These are phyloP conservation scores for Microcebus tavaratra DNA, from an alignment of 2,113 vertebrate species.

Conservation along the genomic window DNA sequence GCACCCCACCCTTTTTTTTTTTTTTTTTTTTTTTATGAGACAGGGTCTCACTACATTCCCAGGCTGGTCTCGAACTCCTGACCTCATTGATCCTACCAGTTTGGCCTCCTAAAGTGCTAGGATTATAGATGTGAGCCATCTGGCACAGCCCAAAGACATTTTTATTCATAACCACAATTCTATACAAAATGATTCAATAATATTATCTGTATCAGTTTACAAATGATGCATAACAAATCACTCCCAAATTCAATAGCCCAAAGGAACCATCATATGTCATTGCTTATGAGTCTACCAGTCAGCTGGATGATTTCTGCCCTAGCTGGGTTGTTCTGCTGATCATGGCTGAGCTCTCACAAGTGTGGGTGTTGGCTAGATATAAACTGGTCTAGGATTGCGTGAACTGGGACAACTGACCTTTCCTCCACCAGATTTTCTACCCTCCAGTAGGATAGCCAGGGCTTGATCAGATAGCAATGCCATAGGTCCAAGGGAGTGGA, in stretches of 20 bases:
- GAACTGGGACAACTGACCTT: neutral
- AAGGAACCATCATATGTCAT: neutral
- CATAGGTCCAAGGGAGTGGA: neutral
- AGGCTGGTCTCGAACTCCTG: too few species aligned
- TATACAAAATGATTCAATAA: conserved; percentile 20
- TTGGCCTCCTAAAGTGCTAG: too few species aligned
- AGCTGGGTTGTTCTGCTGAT: neutral
- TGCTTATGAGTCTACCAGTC: neutral
- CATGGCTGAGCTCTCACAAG: neutral
- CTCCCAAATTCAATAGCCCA: neutral
- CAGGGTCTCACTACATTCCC: too few species aligned
- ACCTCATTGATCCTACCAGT: too few species aligned
- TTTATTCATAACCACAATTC: neutral
- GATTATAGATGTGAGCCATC: too few species aligned
- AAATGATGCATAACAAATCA: neutral
- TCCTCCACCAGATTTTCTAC: neutral
- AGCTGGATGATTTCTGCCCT: neutral
- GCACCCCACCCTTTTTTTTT: too few species aligned
- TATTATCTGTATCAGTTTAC: neutral
- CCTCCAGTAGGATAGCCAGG: neutral
- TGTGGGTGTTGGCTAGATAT: neutral
- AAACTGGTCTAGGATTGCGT: neutral
- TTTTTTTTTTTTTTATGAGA: too few species aligned
- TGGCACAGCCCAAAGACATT: neutral
- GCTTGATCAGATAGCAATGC: neutral